These are phyloP conservation scores for Stegodyphus dumicola DNA, from an alignment of 1,140 invertebrate genomes.

Conservation along the genomic window DNA sequence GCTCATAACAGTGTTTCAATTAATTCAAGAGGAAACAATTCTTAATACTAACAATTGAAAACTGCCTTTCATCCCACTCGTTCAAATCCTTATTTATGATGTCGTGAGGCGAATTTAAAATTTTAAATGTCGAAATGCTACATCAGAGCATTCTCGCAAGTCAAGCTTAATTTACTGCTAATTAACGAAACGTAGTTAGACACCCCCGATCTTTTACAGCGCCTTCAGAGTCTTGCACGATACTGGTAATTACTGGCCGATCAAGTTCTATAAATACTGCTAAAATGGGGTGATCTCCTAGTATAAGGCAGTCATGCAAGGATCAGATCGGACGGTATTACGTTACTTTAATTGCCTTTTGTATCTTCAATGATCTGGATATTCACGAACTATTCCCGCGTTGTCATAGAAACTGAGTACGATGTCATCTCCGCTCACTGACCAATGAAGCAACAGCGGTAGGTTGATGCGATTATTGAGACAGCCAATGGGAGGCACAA, in stretches of 20 bases:
- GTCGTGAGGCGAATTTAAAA: conserved; percentile 6
- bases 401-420: conserved; percentile 16
- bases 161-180: conserved; percentile 51
- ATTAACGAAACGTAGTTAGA: conserved; percentile 19
- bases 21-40: too few relatives aligned
- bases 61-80: too few relatives aligned
- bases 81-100: conserved; percentile 25
- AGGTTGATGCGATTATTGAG: conserved; percentile 43
- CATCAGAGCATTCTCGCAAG: neutral
- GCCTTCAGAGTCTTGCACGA: neutral
- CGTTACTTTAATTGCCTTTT: conserved; percentile 54
- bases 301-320: conserved; percentile 22
- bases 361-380: conserved; percentile 38
- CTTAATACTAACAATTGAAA: too few relatives aligned
- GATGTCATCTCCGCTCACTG: conserved; percentile 30
- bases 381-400: conserved; percentile 6
- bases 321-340: conserved; percentile 33
- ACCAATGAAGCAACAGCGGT: conserved; percentile 43
- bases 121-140: neutral
- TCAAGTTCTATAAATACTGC: conserved; percentile 50
- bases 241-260: conserved; percentile 23
- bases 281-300: neutral
- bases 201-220: too few relatives aligned
- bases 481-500: conserved; percentile 35
- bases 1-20: too few relatives aligned